Evolutionary conservation across 2,888 invertebrate species (phyloP).

Genomic region (Siphonodentalium dalli): DNA sequence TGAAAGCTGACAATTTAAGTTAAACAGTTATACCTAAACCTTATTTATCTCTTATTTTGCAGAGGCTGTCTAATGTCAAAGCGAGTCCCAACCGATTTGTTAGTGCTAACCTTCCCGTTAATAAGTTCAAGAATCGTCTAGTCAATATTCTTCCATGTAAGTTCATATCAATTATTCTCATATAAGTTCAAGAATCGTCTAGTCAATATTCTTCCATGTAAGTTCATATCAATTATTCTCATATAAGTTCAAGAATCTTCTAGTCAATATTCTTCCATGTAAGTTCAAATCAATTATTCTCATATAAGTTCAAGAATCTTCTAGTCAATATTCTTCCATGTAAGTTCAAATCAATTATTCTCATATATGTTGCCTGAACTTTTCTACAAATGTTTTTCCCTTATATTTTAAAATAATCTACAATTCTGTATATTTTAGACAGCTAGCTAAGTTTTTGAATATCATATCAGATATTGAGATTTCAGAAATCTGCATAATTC

Average conservation of each 20-base stretch:
- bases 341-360: neutral
- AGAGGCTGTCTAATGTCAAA: conserved; percentile 90
- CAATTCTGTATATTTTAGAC: no score
- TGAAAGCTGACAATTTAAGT: neutral
- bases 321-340: no score
- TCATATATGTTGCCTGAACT: no score
- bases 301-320: no score
- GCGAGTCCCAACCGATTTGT: conserved; percentile 93
- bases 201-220: conserved; percentile 93
- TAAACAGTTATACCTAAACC: neutral
- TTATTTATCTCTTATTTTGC: conserved; percentile 43
- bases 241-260: conserved; percentile 96
- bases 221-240: conserved; percentile 35
- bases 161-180: conserved; percentile 29
- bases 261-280: conserved; percentile 95
- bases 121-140: conserved; percentile 97
- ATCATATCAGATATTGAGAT: no score
- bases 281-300: conserved; percentile 37
- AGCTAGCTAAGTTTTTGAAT: no score
- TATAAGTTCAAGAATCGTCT: conserved; percentile 95
- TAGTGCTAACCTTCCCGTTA: conserved; percentile 93
- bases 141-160: conserved; percentile 93
- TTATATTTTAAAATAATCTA: no score
- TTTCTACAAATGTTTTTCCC: no score
- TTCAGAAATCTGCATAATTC: no score